Evolutionary conservation across 2,113 vertebrate genomes (phyloP).

Genomic region (Indri indri): DNA sequence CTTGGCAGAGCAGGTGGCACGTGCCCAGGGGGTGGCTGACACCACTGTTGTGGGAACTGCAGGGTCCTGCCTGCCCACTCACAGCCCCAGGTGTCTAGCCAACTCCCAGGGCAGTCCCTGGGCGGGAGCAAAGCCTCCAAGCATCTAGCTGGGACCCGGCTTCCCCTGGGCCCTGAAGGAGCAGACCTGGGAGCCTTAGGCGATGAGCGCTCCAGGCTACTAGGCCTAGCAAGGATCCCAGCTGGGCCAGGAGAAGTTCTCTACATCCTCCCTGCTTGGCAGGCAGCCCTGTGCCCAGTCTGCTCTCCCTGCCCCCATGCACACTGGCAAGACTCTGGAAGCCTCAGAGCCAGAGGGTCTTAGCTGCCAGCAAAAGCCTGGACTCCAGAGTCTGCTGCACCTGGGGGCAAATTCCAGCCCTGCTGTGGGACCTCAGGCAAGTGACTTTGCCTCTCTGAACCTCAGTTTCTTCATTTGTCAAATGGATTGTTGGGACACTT

Average conservation of each 20-base stretch:
- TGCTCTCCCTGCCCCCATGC: neutral
- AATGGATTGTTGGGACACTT: neutral
- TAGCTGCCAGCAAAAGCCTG: neutral
- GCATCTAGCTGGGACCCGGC: slow-evolving; percentile 62
- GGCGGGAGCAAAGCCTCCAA: slow-evolving; percentile 60
- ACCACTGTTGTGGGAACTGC: neutral
- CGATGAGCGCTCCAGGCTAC: neutral
- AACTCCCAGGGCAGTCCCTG: slow-evolving; percentile 72
- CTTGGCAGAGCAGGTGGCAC: neutral
- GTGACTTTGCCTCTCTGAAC: neutral
- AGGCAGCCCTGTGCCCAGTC: neutral
- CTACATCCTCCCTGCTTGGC: neutral
- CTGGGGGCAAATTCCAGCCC: neutral
- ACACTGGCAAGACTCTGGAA: neutral
- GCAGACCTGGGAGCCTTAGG: slow-evolving; percentile 50
- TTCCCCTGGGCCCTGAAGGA: slow-evolving; percentile 51
- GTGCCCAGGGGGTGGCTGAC: neutral
- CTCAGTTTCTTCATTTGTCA: neutral
- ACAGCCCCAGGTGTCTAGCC: slow-evolving; percentile 47
- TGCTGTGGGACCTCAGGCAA: neutral
- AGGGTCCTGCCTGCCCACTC: neutral
- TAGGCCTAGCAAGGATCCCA: slow-evolving; percentile 64
- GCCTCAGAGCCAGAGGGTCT: neutral
- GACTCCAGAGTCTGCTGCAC: neutral
- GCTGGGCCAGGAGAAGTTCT: neutral